phyloP scores from a whole-genome alignment of 2,113 vertebrate species.

The Amphiprion percula region DNA sequence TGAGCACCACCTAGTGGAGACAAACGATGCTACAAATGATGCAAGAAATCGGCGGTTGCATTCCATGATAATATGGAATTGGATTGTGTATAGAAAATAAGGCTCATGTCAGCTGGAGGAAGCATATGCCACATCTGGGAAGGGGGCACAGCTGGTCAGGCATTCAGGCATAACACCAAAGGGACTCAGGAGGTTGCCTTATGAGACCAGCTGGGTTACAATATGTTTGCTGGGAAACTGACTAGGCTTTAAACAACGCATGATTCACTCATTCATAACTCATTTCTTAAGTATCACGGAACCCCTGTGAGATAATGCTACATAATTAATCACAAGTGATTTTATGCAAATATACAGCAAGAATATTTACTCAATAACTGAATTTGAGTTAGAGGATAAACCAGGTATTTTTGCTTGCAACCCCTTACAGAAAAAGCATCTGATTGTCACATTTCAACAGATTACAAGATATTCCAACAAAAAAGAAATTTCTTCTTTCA shows the following conservation, averaged over 20 bases:
- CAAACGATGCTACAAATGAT: not conserved
- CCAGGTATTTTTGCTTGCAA: not conserved
- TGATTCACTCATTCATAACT: constrained; percentile 31
- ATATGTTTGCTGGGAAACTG: constrained; percentile 49
- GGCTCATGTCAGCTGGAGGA: constrained; percentile 29
- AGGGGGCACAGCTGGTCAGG: constrained; percentile 62
- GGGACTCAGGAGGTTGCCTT: constrained; percentile 34
- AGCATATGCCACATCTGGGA: constrained; percentile 51
- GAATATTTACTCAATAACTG: not conserved
- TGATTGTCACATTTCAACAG: not conserved
- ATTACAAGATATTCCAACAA: too few species aligned
- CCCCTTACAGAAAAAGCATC: not conserved
- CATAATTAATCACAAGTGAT: not conserved
- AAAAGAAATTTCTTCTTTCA: too few species aligned
- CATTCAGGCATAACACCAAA: constrained; percentile 41
- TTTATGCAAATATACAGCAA: not conserved
- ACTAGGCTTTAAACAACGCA: constrained; percentile 16
- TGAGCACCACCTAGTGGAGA: constrained; percentile 60
- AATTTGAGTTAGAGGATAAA: not conserved
- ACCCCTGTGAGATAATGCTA: not conserved
- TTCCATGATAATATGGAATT: not conserved
- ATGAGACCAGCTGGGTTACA: constrained; percentile 66
- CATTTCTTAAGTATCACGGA: constrained; percentile 17
- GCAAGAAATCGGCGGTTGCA: not conserved
- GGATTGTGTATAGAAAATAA: not conserved